Evolutionary conservation across 2,888 invertebrate species (phyloP), one percentile per base, ranked within the genome.

Genomic region (Subacronicta megacephala): DNA sequence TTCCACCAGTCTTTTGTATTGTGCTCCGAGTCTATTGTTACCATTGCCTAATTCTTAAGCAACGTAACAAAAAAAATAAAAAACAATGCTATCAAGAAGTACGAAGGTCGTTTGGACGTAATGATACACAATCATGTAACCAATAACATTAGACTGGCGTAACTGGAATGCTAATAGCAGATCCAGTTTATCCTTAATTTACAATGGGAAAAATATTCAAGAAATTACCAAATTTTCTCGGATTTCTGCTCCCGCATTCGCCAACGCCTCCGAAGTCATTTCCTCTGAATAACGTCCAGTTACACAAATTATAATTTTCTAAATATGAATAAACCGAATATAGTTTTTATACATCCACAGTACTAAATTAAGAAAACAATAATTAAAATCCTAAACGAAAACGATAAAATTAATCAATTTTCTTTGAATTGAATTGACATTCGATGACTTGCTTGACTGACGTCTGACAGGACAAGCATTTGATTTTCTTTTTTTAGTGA

Each of bases 171-270:
- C 10, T 43, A 51, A 62, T 62, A 12, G 17, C 16, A 49, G 43
- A 49, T 46, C 60, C 37, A 17, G 13, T 18, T 33, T 54, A 61
- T 42, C 3, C 31, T 1, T 33, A n/a, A 47, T 9, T 29, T 47
- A 23, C 31, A 60, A 55, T 63, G 10, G 20, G 10, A 40, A 44
- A 54, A 52, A 29, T 46, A 59, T 37, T 41, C 13, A 42, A 42
- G 26, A 35, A 54, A 46, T 85, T 88, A 93, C 93, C 90, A 93
- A 88, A 83, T 93, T 93, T 58, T 93, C 93, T 18, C 93, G 88
- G 71, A 93, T 88, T 82, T 90, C 89, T 51, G 71, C 81, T 41
- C 84, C 86, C 52, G 87, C 70, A 72, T 72, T 82, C 46, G 80
- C 62, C 71, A 93, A 64, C 42, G 87, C 77, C 43, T 92, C 93